Evolutionary conservation across 2,113 vertebrate genomes (phyloP).

Genomic region (Tachysurus fulvidraco): DNA sequence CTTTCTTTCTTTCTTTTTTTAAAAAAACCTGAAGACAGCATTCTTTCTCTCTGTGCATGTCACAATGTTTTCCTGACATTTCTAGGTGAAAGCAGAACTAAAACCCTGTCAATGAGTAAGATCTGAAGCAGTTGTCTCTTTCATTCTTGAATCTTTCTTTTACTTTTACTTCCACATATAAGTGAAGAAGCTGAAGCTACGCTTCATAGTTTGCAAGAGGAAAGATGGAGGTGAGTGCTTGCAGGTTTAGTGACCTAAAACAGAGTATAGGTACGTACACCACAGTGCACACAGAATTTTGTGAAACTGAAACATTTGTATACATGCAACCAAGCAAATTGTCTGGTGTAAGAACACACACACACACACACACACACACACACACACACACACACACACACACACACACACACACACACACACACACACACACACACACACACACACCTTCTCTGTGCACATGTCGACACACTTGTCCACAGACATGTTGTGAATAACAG

Average conservation of each 20-base stretch:
- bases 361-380: too few relatives aligned
- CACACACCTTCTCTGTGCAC: constrained; percentile 89
- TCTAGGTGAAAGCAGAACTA: background rate
- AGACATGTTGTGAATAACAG: constrained; percentile 84
- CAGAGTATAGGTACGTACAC: background rate
- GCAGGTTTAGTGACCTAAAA: background rate
- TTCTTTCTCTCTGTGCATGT: background rate
- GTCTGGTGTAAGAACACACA: background rate
- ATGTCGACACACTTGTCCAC: constrained; percentile 96
- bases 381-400: too few relatives aligned
- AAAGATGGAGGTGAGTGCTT: background rate
- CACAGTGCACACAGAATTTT: background rate
- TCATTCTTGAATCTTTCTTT: background rate
- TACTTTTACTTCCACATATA: background rate
- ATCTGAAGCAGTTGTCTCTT: background rate
- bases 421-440: too few relatives aligned
- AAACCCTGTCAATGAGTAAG: background rate
- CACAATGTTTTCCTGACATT: background rate
- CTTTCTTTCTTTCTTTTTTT: background rate
- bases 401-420: too few relatives aligned
- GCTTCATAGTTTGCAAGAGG: background rate
- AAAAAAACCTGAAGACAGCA: background rate
- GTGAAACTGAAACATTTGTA: background rate
- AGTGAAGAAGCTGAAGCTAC: background rate
- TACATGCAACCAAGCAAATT: background rate